Evolutionary conservation across 2,113 vertebrate species (phyloP).

Genomic region (Epinephelus fuscoguttatus): DNA sequence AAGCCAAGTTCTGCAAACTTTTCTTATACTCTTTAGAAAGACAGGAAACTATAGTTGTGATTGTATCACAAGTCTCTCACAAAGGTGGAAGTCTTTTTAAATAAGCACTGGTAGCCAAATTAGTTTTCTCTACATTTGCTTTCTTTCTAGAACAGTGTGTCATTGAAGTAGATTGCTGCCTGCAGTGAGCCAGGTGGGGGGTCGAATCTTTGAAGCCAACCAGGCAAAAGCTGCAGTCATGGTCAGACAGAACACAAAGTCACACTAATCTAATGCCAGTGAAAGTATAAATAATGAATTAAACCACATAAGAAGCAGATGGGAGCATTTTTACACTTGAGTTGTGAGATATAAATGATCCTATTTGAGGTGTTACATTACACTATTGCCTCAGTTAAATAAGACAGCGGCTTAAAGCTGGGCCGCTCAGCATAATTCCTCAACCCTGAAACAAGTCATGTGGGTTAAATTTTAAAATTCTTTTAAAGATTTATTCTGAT

Average conservation of each 20-base stretch:
- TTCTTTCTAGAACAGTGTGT: constrained; percentile 8
- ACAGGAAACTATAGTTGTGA: background rate
- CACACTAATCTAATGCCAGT: constrained; percentile 19
- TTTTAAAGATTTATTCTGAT: constrained; percentile 4
- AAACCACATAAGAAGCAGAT: constrained; percentile 17
- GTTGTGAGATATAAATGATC: constrained; percentile 5
- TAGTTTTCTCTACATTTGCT: background rate
- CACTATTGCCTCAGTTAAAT: background rate
- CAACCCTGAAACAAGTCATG: background rate
- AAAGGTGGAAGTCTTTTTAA: constrained; percentile 5
- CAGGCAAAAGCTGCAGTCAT: background rate
- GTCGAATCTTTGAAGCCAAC: background rate
- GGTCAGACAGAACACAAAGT: background rate
- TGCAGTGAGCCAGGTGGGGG: constrained; percentile 20
- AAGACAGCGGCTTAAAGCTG: background rate
- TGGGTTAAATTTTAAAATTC: background rate
- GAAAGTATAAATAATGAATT: constrained; percentile 26
- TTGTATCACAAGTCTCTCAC: background rate
- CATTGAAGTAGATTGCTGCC: background rate
- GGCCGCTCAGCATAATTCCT: background rate
- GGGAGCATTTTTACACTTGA: background rate
- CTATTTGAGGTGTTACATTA: background rate
- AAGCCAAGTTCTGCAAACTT: background rate
- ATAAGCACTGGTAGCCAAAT: constrained; percentile 18
- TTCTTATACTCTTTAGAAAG: background rate